phyloP scores from a whole-genome alignment of 2,888 invertebrate species.

The Amphipoea lucens region DNA sequence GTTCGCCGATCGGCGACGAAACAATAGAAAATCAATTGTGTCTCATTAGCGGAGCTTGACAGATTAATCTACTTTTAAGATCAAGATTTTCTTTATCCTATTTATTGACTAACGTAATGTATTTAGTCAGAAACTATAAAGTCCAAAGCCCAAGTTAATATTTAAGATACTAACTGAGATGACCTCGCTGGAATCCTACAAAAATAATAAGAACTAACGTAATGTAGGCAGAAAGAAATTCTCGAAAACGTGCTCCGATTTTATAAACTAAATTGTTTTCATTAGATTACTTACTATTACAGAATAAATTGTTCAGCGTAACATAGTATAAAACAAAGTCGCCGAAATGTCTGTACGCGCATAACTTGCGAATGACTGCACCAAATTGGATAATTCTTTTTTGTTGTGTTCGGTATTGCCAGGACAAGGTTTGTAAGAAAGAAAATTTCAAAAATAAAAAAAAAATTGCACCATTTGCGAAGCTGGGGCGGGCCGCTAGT shows the following conservation, averaged over 20 bases:
- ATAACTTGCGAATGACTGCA: no score
- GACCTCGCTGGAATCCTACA: slow-evolving; percentile 15
- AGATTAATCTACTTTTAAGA: no score
- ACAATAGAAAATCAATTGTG: no score
- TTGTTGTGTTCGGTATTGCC: no score
- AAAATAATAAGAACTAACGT: slow-evolving; percentile 28
- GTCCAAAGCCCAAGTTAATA: slow-evolving; percentile 13
- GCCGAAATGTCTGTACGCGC: no score
- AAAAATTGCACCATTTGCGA: no score
- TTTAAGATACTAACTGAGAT: slow-evolving; percentile 6
- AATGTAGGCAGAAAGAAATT: slow-evolving; percentile 33
- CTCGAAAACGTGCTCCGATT: slow-evolving; percentile 38
- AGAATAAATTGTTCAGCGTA: slow-evolving; percentile 11
- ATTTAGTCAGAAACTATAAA: slow-evolving; percentile 6
- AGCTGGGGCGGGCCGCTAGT: not conserved
- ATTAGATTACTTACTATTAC: slow-evolving; percentile 18
- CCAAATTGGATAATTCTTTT: no score
- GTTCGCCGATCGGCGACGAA: no score
- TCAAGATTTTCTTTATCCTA: not conserved
- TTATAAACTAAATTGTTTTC: slow-evolving; percentile 31
- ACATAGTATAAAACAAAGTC: no score
- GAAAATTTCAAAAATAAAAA: no score
- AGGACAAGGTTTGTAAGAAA: no score
- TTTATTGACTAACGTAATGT: not conserved
- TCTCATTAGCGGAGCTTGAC: no score